Conservation (phyloP, 2,797 vertebrate genomes). For the Hypotaenidia okinawae region DNA sequence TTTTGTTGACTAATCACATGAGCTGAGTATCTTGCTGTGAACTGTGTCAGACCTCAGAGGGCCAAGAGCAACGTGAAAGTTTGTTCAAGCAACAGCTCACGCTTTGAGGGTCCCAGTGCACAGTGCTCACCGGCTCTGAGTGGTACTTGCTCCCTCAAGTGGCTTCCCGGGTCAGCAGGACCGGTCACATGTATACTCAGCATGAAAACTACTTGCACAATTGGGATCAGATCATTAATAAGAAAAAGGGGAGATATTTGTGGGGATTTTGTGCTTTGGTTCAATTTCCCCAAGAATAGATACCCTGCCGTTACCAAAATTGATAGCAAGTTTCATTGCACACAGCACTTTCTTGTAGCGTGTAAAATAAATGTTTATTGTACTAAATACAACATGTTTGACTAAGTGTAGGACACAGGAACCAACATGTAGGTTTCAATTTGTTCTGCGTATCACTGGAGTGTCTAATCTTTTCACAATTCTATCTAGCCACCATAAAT, state of each 20-base stretch:
- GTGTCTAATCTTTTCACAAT: constrained; percentile 53
- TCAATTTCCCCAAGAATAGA: neutral
- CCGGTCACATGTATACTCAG: neutral
- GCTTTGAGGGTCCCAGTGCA: neutral
- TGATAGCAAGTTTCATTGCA: constrained; percentile 21
- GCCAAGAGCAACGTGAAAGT: neutral
- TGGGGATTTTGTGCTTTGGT: neutral
- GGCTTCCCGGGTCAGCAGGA: neutral
- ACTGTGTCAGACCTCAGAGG: neutral
- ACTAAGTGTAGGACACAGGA: constrained; percentile 57
- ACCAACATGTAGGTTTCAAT: constrained; percentile 47
- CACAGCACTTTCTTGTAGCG: neutral
- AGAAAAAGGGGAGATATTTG: neutral
- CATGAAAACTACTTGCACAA: neutral
- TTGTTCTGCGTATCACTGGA: constrained; percentile 62
- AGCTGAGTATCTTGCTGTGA: neutral
- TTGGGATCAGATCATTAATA: neutral
- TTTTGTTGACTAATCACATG: neutral
- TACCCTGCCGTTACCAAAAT: neutral
- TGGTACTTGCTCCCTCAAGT: neutral
- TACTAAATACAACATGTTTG: constrained; percentile 55
- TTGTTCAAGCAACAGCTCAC: neutral
- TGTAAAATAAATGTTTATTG: constrained; percentile 47
- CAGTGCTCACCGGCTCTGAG: neutral
- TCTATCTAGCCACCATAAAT: constrained; percentile 47